Percentiles rank a stretch among this genome's conserved stretches.
phyloP scores from a whole-genome alignment of 1,140 invertebrate species.

The Stegodyphus mimosarum region DNA sequence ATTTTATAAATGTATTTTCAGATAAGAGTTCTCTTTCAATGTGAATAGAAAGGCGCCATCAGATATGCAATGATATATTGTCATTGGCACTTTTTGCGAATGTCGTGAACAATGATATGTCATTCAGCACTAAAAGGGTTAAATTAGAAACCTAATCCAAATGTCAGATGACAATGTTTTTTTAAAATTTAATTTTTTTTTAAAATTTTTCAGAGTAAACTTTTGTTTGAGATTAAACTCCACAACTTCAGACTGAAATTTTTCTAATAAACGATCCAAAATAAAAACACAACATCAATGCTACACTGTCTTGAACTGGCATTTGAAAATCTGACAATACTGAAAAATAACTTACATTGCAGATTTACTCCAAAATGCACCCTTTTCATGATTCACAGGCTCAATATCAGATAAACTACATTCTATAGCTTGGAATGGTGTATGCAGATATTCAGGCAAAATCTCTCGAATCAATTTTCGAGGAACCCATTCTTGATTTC shows the following conservation, averaged over 20 bases:
- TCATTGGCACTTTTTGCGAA: background rate
- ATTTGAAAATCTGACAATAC: no score
- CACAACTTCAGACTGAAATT: no score
- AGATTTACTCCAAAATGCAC: constrained; percentile 9
- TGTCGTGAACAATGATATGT: background rate
- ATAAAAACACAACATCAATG: no score
- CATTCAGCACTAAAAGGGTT: background rate
- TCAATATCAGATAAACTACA: constrained; percentile 37
- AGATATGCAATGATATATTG: background rate
- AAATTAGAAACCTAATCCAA: background rate
- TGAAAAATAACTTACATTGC: constrained; percentile 15
- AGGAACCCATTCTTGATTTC: constrained; percentile 34
- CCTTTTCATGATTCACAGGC: constrained; percentile 29
- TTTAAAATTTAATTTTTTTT: no score
- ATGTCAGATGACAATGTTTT: no score
- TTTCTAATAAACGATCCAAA: no score
- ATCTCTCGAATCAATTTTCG: constrained; percentile 32
- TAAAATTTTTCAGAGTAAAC: no score
- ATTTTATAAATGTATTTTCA: background rate
- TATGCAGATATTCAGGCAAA: constrained; percentile 11
- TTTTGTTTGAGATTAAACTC: no score
- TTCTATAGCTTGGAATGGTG: constrained; percentile 54
- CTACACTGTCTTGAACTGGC: no score
- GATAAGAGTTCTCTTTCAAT: background rate
- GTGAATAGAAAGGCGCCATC: background rate